Conservation (phyloP, 2,888 invertebrate species). For the Alentia gelatinosa region DNA sequence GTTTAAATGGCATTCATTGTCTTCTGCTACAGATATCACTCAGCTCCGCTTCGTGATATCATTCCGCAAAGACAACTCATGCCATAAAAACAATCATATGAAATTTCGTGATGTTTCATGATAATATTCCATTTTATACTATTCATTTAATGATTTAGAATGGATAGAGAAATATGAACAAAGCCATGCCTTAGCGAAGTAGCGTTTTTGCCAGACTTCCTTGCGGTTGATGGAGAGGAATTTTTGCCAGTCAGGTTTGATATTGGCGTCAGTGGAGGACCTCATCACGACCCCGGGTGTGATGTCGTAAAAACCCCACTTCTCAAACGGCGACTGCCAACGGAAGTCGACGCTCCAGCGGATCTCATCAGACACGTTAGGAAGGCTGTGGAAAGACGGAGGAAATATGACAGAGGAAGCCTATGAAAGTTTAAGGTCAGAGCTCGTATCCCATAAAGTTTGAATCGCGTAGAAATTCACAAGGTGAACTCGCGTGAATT, state of each 20-base stretch:
- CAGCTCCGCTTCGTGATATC: no score
- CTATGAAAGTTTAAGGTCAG: no score
- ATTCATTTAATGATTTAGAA: neutral
- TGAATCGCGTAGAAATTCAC: no score
- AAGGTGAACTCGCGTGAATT: no score
- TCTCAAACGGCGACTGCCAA: slow-evolving; percentile 75
- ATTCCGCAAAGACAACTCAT: no score
- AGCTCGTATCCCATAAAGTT: no score
- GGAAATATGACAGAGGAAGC: neutral
- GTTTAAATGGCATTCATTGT: no score
- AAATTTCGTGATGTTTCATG: no score
- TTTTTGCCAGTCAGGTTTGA: slow-evolving; percentile 74
- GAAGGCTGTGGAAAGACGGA: slow-evolving; percentile 66
- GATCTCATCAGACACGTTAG: slow-evolving; percentile 73
- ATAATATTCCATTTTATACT: neutral
- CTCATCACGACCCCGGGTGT: slow-evolving; percentile 74
- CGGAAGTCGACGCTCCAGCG: slow-evolving; percentile 78
- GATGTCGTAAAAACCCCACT: slow-evolving; percentile 76
- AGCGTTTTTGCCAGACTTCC: slow-evolving; percentile 75
- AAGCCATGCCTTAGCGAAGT: slow-evolving; percentile 69
- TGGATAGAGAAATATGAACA: neutral
- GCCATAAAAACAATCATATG: no score
- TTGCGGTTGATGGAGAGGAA: slow-evolving; percentile 76
- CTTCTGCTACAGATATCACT: no score
- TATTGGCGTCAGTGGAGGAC: slow-evolving; percentile 66